A percentile compares a stretch with the other conserved stretches of the same genome.
Evolutionary conservation across 2,797 vertebrate genomes (phyloP).

Genomic region (Smutsia temminckii): DNA sequence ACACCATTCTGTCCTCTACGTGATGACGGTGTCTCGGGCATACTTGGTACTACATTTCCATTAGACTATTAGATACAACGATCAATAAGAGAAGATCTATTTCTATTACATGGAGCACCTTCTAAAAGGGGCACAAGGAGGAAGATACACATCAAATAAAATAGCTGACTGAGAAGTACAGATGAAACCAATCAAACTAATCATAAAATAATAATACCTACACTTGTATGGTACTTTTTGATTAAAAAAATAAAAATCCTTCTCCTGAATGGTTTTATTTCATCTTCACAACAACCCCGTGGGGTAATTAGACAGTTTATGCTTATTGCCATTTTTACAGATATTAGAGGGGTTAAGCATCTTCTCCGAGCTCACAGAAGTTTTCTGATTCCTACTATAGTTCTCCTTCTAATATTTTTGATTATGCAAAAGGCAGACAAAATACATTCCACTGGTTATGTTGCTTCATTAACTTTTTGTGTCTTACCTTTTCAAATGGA

Average conservation of each 20-base stretch:
- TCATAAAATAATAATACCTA: not conserved
- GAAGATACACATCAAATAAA: not conserved
- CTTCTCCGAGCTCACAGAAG: not conserved
- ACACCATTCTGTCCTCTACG: not conserved
- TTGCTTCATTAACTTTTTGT: not conserved
- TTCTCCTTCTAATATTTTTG: slow-evolving; percentile 9
- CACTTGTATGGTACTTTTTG: not conserved
- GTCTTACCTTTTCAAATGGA: not conserved
- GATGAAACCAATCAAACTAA: not conserved
- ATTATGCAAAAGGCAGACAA: not conserved
- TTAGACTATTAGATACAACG: not conserved
- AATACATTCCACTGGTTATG: not conserved
- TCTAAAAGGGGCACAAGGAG: not conserved
- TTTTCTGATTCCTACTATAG: not conserved
- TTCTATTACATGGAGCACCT: not conserved
- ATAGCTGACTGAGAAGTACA: not conserved
- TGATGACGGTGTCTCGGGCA: not conserved
- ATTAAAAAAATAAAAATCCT: not conserved
- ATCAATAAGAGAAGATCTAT: slow-evolving; percentile 49
- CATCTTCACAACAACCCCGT: not conserved
- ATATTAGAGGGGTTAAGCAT: not conserved
- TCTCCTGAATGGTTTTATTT: not conserved
- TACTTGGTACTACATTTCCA: not conserved
- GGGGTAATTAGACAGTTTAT: not conserved
- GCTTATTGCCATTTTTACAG: not conserved